phyloP scores from a whole-genome alignment of 1,140 invertebrate species.

The Drosophila nikananu region DNA sequence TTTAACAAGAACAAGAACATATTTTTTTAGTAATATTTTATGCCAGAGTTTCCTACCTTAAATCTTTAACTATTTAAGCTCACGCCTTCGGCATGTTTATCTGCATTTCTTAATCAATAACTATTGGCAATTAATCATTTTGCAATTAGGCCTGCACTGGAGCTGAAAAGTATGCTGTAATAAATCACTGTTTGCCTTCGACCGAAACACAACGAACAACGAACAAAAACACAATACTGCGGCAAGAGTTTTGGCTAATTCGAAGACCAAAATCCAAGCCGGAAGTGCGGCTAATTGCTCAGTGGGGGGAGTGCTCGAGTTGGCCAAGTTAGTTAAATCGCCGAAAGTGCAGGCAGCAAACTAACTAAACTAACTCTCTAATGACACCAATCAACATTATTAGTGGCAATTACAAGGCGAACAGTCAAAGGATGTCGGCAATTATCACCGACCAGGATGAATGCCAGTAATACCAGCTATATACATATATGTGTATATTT shows the following conservation, averaged over 20 bases:
- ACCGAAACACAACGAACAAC: constrained; percentile 3
- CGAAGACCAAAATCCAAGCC: neutral
- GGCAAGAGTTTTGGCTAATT: neutral
- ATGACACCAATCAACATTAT: constrained; percentile 49
- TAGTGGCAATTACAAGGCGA: constrained; percentile 31
- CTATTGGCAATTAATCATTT: constrained; percentile 28
- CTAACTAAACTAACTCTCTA: constrained; percentile 44
- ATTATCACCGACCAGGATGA: constrained; percentile 18
- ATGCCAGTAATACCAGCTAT: neutral
- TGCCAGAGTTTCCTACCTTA: neutral
- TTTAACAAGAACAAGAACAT: neutral
- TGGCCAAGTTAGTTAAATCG: constrained; percentile 15
- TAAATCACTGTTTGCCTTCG: constrained; percentile 20
- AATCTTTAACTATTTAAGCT: neutral
- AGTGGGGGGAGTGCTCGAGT: neutral
- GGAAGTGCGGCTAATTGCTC: constrained; percentile 29
- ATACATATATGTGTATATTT: neutral
- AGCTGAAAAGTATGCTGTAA: constrained; percentile 29
- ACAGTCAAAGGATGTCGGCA: constrained; percentile 27
- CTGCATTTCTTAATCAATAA: constrained; percentile 35
- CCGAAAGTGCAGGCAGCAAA: constrained; percentile 5
- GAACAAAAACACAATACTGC: neutral
- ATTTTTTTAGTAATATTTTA: too few species aligned
- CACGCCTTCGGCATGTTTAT: neutral
- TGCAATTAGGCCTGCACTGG: constrained; percentile 6